A percentile compares a stretch with the other conserved stretches of the same genome.
phyloP scores from a whole-genome alignment of 2,888 invertebrate species.

The Scelioninae gen. 2 region DNA sequence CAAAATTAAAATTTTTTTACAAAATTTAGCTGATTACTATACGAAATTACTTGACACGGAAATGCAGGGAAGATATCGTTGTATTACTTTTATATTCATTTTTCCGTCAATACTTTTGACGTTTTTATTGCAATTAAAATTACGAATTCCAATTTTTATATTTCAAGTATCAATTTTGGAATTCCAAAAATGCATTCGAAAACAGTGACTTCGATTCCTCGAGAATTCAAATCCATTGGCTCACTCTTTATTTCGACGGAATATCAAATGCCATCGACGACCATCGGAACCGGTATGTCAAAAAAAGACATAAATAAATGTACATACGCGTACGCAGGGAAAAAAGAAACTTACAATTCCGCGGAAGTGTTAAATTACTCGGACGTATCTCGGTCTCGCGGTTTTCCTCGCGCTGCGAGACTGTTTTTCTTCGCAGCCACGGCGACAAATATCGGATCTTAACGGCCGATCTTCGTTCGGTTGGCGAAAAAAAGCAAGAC shows the following conservation, averaged over 20 bases:
- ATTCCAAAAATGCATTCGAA: too few species aligned
- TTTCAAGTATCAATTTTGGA: too few species aligned
- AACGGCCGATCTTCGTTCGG: neutral
- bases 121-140: too few species aligned
- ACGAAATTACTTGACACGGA: too few species aligned
- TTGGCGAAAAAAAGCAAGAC: neutral
- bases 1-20: too few species aligned
- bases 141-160: too few species aligned
- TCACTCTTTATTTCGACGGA: conserved; percentile 19
- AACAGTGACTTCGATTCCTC: too few species aligned
- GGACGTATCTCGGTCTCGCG: conserved; percentile 14
- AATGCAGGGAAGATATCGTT: too few species aligned
- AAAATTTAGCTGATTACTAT: too few species aligned
- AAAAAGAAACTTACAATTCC: conserved; percentile 33
- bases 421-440: neutral
- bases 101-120: too few species aligned
- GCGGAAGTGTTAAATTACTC: conserved; percentile 41
- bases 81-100: too few species aligned
- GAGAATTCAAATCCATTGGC: too few species aligned
- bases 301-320: conserved; percentile 27
- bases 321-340: conserved; percentile 14
- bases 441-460: conserved; percentile 19
- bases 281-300: conserved; percentile 32
- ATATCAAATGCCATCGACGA: conserved; percentile 19
- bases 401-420: conserved; percentile 10